Evolutionary conservation across 2,797 vertebrate genomes (phyloP).

Genomic region (Oreochromis grahami): DNA sequence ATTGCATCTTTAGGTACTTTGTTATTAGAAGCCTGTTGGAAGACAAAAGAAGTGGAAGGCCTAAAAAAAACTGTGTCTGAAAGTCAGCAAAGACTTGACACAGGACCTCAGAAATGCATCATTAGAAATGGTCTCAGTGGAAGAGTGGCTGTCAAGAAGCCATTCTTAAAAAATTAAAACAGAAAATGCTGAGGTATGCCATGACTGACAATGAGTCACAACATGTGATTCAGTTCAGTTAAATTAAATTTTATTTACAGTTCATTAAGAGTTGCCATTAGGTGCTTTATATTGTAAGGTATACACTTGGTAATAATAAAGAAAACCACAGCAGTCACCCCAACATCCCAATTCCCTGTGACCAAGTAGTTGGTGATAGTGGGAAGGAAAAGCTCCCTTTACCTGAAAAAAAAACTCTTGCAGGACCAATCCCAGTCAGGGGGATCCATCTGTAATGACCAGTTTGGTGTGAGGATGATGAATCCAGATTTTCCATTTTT

Average conservation of each 20-base stretch:
- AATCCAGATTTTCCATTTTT: fast-evolving
- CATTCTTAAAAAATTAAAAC: not conserved
- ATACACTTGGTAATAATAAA: not conserved
- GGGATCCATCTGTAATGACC: not conserved
- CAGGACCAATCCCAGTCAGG: not conserved
- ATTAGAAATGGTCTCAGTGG: not conserved
- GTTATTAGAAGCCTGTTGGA: not conserved
- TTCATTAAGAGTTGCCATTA: not conserved
- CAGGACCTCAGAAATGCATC: not conserved
- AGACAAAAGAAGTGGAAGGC: not conserved
- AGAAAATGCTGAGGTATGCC: not conserved
- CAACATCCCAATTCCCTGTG: not conserved
- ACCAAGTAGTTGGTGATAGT: not conserved
- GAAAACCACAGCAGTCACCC: not conserved
- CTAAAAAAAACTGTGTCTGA: not conserved
- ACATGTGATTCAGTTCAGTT: not conserved
- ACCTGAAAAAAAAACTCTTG: not conserved
- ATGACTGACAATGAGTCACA: not conserved
- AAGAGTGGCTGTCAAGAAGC: not conserved
- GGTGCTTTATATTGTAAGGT: not conserved
- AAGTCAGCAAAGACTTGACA: not conserved
- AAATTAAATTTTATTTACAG: not conserved
- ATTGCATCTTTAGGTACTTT: not conserved
- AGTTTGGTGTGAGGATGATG: not conserved
- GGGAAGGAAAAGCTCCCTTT: not conserved